phyloP scores from a whole-genome alignment of 64 coral and sea anemone genomes.

The Platygyra sinensis region DNA sequence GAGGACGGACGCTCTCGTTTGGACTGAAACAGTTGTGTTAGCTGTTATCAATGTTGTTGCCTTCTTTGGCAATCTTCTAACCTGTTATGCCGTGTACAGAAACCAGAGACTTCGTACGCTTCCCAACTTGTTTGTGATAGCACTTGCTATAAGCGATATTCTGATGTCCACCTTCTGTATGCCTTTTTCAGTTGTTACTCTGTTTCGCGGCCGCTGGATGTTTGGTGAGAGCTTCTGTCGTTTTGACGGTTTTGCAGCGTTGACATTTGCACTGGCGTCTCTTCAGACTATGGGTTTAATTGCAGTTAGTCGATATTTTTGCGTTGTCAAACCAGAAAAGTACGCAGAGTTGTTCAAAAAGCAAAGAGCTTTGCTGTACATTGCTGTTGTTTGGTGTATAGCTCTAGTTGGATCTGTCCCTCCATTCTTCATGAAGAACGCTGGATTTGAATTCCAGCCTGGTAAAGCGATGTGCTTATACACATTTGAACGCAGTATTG shows the following conservation, averaged over 20 bases:
- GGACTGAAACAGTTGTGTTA: slow-evolving; percentile 4
- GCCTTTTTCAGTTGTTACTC: slow-evolving; percentile 59
- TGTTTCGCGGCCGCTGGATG: neutral
- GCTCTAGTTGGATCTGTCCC: slow-evolving; percentile 50
- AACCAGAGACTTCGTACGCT: slow-evolving; percentile 21
- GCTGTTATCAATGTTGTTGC: slow-evolving; percentile 1
- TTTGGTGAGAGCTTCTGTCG: slow-evolving; percentile 9
- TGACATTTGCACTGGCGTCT: neutral
- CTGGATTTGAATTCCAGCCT: slow-evolving; percentile 61
- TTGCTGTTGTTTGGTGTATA: slow-evolving; percentile 42
- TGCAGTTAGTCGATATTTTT: no score
- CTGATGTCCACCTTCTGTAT: slow-evolving; percentile 36
- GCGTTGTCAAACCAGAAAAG: no score
- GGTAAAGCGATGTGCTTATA: slow-evolving; percentile 76
- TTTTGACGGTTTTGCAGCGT: slow-evolving; percentile 52
- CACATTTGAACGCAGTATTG: slow-evolving; percentile 53
- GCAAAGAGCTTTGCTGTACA: slow-evolving; percentile 28
- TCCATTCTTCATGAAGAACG: slow-evolving; percentile 25
- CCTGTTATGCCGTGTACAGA: slow-evolving; percentile 14
- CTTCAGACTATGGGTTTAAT: no score
- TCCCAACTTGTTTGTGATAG: slow-evolving; percentile 38
- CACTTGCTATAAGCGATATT: slow-evolving; percentile 33
- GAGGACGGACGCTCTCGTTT: neutral
- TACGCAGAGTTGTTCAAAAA: neutral
- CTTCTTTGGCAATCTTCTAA: slow-evolving; percentile 19